Conservation (phyloP, 2,797 vertebrate species). For the Tamandua tetradactyla region DNA sequence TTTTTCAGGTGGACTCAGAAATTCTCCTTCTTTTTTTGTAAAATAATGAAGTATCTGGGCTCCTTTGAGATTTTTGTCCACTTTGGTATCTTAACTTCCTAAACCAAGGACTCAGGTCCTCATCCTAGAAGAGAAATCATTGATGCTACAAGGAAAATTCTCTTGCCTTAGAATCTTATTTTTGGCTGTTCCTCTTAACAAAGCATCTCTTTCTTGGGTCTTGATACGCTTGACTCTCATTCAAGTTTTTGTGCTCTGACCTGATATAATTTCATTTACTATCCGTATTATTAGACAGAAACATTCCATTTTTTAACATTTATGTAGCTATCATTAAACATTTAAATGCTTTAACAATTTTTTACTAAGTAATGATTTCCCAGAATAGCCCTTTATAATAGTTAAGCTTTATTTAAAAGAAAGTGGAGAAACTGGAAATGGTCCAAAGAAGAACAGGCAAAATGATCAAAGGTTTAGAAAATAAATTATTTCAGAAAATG, state of each 20-base stretch:
- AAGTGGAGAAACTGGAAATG: constrained; percentile 63
- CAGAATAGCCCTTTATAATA: constrained; percentile 73
- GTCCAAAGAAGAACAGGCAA: constrained; percentile 64
- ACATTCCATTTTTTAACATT: constrained; percentile 69
- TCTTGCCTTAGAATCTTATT: constrained; percentile 51
- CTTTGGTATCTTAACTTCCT: neutral
- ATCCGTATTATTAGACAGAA: constrained; percentile 70
- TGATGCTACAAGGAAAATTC: neutral
- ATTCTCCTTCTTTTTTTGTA: neutral
- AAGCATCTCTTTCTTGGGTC: constrained; percentile 46
- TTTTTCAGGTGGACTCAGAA: neutral
- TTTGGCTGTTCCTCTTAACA: constrained; percentile 64
- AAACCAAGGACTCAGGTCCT: neutral
- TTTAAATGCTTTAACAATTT: constrained; percentile 71
- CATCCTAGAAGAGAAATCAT: neutral
- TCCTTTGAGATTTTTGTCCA: constrained; percentile 35
- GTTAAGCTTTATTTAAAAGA: constrained; percentile 68
- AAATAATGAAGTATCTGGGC: neutral
- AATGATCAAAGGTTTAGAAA: constrained; percentile 63
- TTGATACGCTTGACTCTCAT: constrained; percentile 50
- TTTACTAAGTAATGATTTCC: constrained; percentile 74
- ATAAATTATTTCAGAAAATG: constrained; percentile 70
- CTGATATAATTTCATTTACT: constrained; percentile 74
- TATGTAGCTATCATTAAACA: constrained; percentile 69
- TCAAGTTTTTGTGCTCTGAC: constrained; percentile 69